Conservation (phyloP, 2,797 vertebrate species). For the Catamblyrhynchus diadema region DNA sequence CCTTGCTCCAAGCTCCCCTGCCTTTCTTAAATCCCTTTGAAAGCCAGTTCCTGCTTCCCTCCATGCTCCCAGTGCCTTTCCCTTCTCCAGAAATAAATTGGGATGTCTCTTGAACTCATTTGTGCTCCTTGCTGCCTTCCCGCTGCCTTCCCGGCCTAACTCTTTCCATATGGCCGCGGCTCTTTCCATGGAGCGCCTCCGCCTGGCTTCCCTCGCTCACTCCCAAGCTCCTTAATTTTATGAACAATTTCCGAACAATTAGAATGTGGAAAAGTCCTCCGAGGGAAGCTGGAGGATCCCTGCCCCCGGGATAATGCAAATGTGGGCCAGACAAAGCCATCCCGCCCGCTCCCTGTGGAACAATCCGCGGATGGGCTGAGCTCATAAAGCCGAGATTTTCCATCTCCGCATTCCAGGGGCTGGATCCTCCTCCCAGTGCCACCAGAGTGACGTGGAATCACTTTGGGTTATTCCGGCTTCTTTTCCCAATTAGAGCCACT, state of each 20-base stretch:
- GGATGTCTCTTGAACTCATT: slow-evolving; percentile 69
- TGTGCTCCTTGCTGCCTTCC: slow-evolving; percentile 45
- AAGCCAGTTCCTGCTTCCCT: background rate
- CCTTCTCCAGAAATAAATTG: slow-evolving; percentile 64
- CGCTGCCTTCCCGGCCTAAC: slow-evolving; percentile 58
- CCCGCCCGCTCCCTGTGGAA: background rate
- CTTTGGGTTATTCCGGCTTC: background rate
- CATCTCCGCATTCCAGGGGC: slow-evolving; percentile 1
- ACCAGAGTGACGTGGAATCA: background rate
- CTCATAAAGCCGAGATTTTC: slow-evolving; percentile 67
- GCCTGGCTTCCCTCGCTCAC: slow-evolving; percentile 46
- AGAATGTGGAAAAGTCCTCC: slow-evolving; percentile 59
- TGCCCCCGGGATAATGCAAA: background rate
- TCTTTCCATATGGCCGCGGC: slow-evolving; percentile 59
- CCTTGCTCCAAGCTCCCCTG: background rate
- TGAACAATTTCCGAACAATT: slow-evolving; percentile 78
- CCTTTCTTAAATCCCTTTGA: background rate
- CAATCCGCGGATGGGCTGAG: background rate
- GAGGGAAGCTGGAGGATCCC: slow-evolving; percentile 55
- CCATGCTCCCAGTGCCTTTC: background rate
- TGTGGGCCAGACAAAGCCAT: background rate
- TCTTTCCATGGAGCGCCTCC: slow-evolving; percentile 13
- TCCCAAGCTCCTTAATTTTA: slow-evolving; percentile 69
- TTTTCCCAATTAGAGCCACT: background rate
- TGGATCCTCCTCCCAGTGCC: slow-evolving; percentile 1